Conservation (phyloP, 2,888 invertebrate genomes). For the Anorthoa munda region DNA sequence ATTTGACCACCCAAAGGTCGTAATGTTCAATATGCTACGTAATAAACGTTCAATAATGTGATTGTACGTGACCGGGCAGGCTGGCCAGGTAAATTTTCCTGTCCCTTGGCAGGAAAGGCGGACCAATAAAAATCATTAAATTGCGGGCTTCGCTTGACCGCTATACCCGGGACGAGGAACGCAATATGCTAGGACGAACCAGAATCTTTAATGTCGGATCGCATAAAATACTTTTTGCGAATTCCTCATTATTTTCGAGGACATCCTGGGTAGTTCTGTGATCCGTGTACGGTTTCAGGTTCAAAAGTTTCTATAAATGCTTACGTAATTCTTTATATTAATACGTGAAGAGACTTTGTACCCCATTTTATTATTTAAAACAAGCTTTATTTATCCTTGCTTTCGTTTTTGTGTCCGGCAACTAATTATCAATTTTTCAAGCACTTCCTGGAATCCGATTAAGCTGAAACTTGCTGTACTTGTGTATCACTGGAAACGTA, state of each 20-base stretch:
- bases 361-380: too few species aligned
- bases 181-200: conserved; percentile 77
- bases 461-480: too few species aligned
- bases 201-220: conserved; percentile 75
- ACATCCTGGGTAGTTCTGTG: conserved; percentile 42
- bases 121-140: conserved; percentile 87
- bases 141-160: conserved; percentile 79
- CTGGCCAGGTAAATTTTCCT: conserved; percentile 82
- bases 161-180: conserved; percentile 63
- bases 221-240: conserved; percentile 60
- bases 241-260: conserved; percentile 55
- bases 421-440: too few species aligned
- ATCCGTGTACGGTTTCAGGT: conserved; percentile 20
- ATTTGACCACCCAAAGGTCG: conserved; percentile 64
- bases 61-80: conserved; percentile 76
- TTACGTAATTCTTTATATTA: neutral
- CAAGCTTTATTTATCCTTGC: too few species aligned
- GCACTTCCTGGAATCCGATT: too few species aligned
- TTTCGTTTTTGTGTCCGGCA: too few species aligned
- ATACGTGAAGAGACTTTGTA: too few species aligned
- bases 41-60: conserved; percentile 85
- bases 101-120: conserved; percentile 79
- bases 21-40: conserved; percentile 79
- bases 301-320: neutral
- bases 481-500: too few species aligned